These are phyloP conservation scores for Seira musarum DNA, from an alignment of 2,888 invertebrate species.

Conservation along the genomic window DNA sequence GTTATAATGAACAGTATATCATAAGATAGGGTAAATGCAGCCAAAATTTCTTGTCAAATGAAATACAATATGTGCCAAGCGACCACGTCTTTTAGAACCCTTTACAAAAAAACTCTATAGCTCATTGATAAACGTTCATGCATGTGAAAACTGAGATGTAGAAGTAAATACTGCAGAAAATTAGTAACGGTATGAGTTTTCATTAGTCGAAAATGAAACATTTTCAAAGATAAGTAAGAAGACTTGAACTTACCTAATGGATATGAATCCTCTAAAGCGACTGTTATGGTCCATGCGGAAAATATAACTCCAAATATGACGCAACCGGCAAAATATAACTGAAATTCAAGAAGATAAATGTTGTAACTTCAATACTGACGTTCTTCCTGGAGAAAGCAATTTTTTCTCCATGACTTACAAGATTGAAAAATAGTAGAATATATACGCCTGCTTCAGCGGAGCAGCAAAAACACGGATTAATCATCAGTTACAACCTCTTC, in stretches of 20 bases:
- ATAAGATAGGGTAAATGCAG: too few relatives aligned
- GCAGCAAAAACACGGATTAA: conserved; percentile 68
- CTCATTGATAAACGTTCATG: too few relatives aligned
- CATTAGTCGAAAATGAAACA: too few relatives aligned
- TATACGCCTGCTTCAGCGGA: conserved; percentile 68
- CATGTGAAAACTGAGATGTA: too few relatives aligned
- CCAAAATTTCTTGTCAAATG: too few relatives aligned
- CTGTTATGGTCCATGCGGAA: conserved; percentile 67
- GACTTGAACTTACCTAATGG: conserved; percentile 54
- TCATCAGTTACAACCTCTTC: conserved; percentile 56
- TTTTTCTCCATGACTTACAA: conserved; percentile 50
- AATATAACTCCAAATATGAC: conserved; percentile 66
- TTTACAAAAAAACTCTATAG: too few relatives aligned
- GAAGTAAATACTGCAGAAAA: too few relatives aligned
- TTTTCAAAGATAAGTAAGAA: too few relatives aligned
- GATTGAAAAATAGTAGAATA: conserved; percentile 68
- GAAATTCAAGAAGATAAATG: conserved; percentile 13
- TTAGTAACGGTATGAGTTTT: too few relatives aligned
- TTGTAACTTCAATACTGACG: conserved; percentile 25
- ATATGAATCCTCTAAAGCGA: conserved; percentile 65
- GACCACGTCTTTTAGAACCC: too few relatives aligned
- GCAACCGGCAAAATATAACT: conserved; percentile 67
- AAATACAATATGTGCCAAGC: too few relatives aligned
- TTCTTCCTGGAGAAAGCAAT: too few relatives aligned
- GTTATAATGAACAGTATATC: conserved; percentile 29